Base-by-base conservation (phyloP, 2,797 vertebrate genomes). In the Syncerus caffer region DNA sequence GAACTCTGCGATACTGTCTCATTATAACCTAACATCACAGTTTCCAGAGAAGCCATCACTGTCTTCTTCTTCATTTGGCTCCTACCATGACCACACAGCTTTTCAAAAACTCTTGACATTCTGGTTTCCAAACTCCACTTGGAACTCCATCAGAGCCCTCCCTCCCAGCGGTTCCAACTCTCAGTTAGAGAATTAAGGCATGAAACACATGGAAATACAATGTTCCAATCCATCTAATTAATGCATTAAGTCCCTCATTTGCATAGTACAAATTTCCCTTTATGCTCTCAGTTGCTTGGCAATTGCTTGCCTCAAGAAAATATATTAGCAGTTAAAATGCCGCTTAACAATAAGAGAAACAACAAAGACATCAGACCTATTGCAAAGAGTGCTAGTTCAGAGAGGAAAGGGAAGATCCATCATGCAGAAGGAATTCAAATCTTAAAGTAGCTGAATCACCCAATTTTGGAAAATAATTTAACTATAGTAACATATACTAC, bases 241-340 rank as follows among this genome's bases (percentile, higher is more conserved):
- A 98, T 98, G 98, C 98, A 98, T 98, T 97, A 97, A 97, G 98
- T 97, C 96, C 90, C 96, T 98, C 96, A 98, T 98, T 98, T 98
- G 96, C 98, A 98, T 98, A 98, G 96, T 92, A 97, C 98, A 98
- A 97, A 98, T 98, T 98, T 97, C 90, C 96, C 96, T 98, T 96
- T 97, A 96, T 97, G 95, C 96, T 98, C 95, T 97, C 97, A 94
- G 98, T 98, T 98, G 97, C 97, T 96, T 97, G 97, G 97, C 98
- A 98, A 98, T 98, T 89, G 91, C 97, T 93, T 92, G 97, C 96
- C 89, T 97, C 96, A 90, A 98, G 96, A 97, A 98, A 98, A 98
- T 97, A 96, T 85, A 98, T 97, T 96, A 98, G 96, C 94, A 96
- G 98, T 92, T 96, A 97, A 97, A 98, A 96, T 7, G 29, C 80